Conservation (phyloP, 2,888 invertebrate genomes). For the Cynaeus angustus region DNA sequence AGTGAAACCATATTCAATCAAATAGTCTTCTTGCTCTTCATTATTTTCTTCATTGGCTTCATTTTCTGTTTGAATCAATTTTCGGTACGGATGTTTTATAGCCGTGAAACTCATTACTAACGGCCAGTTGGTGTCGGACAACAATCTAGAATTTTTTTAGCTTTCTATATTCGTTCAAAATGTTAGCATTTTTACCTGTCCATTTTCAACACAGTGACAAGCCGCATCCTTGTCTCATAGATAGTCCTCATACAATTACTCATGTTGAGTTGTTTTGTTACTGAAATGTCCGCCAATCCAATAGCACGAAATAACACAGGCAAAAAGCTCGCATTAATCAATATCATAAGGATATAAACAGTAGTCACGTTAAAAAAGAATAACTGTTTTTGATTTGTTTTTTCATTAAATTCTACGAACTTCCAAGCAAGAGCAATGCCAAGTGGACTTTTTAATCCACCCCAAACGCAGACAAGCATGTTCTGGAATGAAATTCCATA, state of each 20-base stretch:
- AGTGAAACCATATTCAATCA: slow-evolving; percentile 10
- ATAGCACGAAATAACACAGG: slow-evolving; percentile 5
- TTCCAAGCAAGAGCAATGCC: background rate
- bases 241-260: slow-evolving; percentile 30
- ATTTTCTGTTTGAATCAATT: background rate
- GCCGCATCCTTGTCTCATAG: slow-evolving; percentile 2
- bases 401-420: background rate
- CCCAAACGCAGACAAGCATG: slow-evolving; percentile 25
- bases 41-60: slow-evolving; percentile 7
- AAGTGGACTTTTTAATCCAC: slow-evolving; percentile 22
- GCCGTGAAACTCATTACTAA: slow-evolving; percentile 4
- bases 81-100: slow-evolving; percentile 25
- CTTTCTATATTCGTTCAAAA: too few relatives aligned
- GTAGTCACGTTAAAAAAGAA: background rate
- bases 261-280: slow-evolving; percentile 21
- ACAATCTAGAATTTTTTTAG: too few relatives aligned
- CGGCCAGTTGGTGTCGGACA: slow-evolving; percentile 30
- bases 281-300: slow-evolving; percentile 8
- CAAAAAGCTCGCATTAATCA: slow-evolving; percentile 16
- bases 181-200: slow-evolving; percentile 4
- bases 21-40: background rate
- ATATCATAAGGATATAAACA: background rate
- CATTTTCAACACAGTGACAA: slow-evolving; percentile 28
- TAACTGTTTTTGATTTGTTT: background rate
- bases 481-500: slow-evolving; percentile 22